These are phyloP conservation scores for Harpalus rubripes DNA, from an alignment of 2,888 invertebrate genomes.

Conservation along the genomic window DNA sequence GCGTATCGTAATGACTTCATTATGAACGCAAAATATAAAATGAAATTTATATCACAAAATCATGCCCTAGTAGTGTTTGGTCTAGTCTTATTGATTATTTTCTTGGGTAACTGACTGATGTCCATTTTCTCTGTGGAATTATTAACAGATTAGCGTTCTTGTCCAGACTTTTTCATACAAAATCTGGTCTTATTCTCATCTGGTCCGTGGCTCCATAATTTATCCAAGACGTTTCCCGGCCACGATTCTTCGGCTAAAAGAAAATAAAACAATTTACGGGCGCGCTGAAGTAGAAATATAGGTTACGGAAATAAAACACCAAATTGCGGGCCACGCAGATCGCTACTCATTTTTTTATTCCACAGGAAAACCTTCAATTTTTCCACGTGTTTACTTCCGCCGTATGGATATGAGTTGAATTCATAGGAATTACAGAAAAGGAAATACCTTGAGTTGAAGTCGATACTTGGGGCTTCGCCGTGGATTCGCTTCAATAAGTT, in stretches of 20 bases:
- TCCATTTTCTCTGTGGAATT: not conserved
- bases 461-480: not conserved
- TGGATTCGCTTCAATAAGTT: not conserved
- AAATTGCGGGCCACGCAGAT: constrained; percentile 58
- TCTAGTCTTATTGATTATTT: not conserved
- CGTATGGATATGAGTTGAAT: constrained; percentile 19
- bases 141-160: not conserved
- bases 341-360: constrained; percentile 49
- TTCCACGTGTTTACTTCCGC: constrained; percentile 51
- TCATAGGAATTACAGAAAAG: constrained; percentile 2
- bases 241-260: constrained; percentile 42
- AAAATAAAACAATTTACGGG: constrained; percentile 61
- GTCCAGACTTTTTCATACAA: not conserved
- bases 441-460: not conserved
- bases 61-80: too few species aligned
- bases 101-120: not conserved
- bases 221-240: constrained; percentile 55
- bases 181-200: too few species aligned
- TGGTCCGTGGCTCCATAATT: constrained; percentile 30
- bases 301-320: constrained; percentile 64
- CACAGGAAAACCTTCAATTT: constrained; percentile 49
- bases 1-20: too few species aligned
- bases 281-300: constrained; percentile 61
- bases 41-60: too few species aligned
- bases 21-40: too few species aligned